Base-by-base conservation (phyloP, 2,113 vertebrate species). In the Perca schrenkii region DNA sequence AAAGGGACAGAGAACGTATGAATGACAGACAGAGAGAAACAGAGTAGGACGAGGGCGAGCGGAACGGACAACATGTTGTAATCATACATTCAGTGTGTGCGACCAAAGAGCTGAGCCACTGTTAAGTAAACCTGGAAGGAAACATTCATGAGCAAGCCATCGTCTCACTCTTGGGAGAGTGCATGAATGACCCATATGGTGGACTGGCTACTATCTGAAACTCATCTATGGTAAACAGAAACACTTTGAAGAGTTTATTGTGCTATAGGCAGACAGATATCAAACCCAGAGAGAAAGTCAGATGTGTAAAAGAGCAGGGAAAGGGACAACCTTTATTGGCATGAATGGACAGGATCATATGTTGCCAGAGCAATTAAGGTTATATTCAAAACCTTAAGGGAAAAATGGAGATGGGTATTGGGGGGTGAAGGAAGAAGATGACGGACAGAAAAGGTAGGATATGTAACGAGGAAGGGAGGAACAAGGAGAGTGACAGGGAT, bases 41-140 rank as follows among this genome's bases (percentile, higher is more conserved):
- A 4, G 49, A 47, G 40, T 54, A 58, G 54, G 34, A 73, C n/a
- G 17, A 70, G n/a, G 47, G 22, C 11, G 15, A 81, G 70, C 17
- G 21, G 40, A 74, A 77, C 46, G 77, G 76, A 82, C 74, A 79
- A 46, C 36, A 73, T 89, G 80, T 68, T 86, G 64, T 53, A 83
- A 84, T 92, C 77, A 84, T 61, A 86, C 65, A 68, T 87, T 85
- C 70, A 60, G 52, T 25, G 62, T 79, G 65, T 56, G 66, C 25
- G 53, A 86, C 61, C 81, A 85, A 90, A 90, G 71, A 84, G 82
- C 81, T 81, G 82, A 88, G 80, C 79, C 86, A 84, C 83, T 85
- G 84, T 89, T 89, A 91, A 83, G 78, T 91, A 91, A 91, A 92
- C 82, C 73, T 40, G 61, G 61, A 74, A 92, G 92, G 21, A 91